Percentiles rank a stretch among this genome's conserved stretches.
phyloP scores from a whole-genome alignment of 2,797 vertebrate genomes.

The Apogon hyalosoma region DNA sequence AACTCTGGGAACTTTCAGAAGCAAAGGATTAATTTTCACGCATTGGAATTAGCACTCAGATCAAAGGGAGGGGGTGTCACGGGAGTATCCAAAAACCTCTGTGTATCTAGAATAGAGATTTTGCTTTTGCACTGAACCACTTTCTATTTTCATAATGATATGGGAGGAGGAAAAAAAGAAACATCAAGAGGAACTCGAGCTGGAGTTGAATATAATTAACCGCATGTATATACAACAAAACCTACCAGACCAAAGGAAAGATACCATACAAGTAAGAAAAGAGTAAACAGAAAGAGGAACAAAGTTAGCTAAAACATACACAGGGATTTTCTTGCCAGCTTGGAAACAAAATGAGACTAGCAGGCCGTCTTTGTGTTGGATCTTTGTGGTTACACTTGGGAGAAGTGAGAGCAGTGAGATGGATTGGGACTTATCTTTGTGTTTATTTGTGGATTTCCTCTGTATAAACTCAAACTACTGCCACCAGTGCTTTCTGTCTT shows the following conservation, averaged over 20 bases:
- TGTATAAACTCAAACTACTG: conserved; percentile 36
- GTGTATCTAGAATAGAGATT: conserved; percentile 66
- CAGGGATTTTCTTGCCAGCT: conserved; percentile 47
- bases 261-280: conserved; percentile 35
- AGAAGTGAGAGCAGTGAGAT: conserved; percentile 30
- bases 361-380: conserved; percentile 31
- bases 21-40: conserved; percentile 80
- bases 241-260: conserved; percentile 55
- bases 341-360: conserved; percentile 33
- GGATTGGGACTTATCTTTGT: conserved; percentile 43
- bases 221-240: conserved; percentile 57
- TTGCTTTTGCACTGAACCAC: conserved; percentile 56
- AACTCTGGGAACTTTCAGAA: conserved; percentile 76
- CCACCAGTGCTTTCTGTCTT: conserved; percentile 17
- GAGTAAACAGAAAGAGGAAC: conserved; percentile 61
- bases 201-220: conserved; percentile 63
- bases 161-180: conserved; percentile 17
- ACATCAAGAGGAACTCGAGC: conserved; percentile 61
- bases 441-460: conserved; percentile 65
- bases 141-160: conserved; percentile 71
- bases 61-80: conserved; percentile 76
- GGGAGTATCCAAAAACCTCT: conserved; percentile 66
- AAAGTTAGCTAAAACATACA: conserved; percentile 61
- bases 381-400: conserved; percentile 25
- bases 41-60: conserved; percentile 77